These are phyloP conservation scores for Ellobium chinense DNA, from an alignment of 2,888 invertebrate species.

Conservation along the genomic window DNA sequence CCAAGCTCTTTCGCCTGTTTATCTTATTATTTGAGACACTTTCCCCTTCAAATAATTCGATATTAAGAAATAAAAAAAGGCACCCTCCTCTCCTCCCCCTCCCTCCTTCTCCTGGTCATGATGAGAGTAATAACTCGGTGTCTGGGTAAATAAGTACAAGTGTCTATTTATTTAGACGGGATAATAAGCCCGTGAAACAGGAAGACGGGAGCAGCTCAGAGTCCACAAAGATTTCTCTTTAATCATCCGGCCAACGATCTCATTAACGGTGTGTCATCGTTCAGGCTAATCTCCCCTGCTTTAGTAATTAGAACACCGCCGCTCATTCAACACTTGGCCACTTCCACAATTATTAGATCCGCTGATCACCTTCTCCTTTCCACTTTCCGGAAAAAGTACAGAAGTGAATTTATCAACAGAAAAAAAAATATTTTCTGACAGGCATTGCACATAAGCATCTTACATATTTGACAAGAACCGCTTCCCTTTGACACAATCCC, in stretches of 20 bases:
- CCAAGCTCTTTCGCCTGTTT: no score
- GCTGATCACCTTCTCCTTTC: no score
- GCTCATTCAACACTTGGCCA: conserved; percentile 17
- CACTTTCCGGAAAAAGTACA: no score
- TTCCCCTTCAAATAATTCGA: no score
- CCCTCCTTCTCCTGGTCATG: background rate
- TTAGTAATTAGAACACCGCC: conserved; percentile 32
- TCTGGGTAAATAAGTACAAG: conserved; percentile 37
- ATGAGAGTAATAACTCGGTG: background rate
- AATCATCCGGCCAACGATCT: conserved; percentile 36
- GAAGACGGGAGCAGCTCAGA: background rate
- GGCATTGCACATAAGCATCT: no score
- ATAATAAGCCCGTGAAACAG: conserved; percentile 22
- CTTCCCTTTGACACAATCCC: no score
- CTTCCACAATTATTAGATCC: no score
- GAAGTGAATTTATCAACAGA: no score
- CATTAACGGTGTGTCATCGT: conserved; percentile 30
- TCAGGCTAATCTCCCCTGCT: conserved; percentile 26
- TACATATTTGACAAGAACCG: no score
- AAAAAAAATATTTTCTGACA: no score
- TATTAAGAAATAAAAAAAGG: no score
- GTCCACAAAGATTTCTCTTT: conserved; percentile 26
- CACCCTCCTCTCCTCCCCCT: background rate
- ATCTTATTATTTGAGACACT: no score
- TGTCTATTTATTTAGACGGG: conserved; percentile 39